Evolutionary conservation across 2,113 vertebrate species (phyloP).

Genomic region (Melanerpes formicivorus): DNA sequence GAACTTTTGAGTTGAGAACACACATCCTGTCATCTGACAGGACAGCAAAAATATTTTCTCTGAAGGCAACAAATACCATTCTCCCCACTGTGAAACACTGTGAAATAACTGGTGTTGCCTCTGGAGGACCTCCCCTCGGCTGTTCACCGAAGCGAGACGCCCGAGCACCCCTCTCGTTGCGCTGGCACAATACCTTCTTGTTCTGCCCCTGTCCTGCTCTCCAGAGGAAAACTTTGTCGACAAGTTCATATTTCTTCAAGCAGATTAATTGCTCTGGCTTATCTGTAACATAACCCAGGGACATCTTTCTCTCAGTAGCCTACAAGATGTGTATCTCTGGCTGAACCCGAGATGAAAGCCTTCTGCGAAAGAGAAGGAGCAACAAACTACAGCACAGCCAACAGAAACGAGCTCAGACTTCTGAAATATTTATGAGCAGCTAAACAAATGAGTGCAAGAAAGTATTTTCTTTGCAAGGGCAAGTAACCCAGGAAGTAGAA

Average conservation of each 20-base stretch:
- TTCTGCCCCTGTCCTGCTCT: not conserved
- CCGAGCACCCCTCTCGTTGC: fast-evolving
- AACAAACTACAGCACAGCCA: not conserved
- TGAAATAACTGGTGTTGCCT: not conserved
- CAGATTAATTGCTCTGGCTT: not conserved
- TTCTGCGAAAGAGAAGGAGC: not conserved
- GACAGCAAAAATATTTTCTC: not conserved
- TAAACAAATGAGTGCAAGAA: not conserved
- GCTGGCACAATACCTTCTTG: not conserved
- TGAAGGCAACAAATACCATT: not conserved
- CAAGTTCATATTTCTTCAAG: not conserved
- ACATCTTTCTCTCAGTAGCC: not conserved
- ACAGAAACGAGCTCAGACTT: not conserved
- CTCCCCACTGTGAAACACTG: not conserved
- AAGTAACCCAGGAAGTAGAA: not conserved
- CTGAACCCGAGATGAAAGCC: not conserved
- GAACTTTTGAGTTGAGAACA: not conserved
- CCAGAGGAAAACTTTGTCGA: not conserved
- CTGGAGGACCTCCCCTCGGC: not conserved
- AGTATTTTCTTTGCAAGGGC: not conserved
- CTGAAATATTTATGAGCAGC: not conserved
- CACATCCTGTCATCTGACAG: not conserved
- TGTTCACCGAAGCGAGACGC: not conserved
- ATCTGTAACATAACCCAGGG: not conserved
- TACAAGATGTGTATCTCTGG: not conserved